Conservation (phyloP, 2,888 invertebrate genomes). For the Bugula neritina region DNA sequence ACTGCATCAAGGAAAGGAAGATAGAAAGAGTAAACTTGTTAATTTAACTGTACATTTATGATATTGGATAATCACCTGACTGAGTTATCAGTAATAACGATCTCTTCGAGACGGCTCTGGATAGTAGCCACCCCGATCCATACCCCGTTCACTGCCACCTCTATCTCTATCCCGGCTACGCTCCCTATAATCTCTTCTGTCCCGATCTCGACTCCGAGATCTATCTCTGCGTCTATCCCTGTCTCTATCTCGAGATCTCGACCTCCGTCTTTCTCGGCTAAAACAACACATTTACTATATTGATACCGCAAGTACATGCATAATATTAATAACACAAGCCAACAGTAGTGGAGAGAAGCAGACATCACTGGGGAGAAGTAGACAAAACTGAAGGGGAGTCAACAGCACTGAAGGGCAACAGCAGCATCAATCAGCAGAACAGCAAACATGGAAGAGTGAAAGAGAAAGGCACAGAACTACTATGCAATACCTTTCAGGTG, state of each 20-base stretch:
- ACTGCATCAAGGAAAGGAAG: no score
- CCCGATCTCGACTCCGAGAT: slow-evolving; percentile 58
- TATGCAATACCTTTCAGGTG: slow-evolving; percentile 5
- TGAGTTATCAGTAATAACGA: slow-evolving; percentile 7
- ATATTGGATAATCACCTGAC: no score
- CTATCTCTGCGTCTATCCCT: slow-evolving; percentile 50
- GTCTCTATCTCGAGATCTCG: slow-evolving; percentile 69
- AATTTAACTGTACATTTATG: no score
- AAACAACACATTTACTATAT: slow-evolving; percentile 30
- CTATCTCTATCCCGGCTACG: slow-evolving; percentile 59
- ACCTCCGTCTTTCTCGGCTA: slow-evolving; percentile 56
- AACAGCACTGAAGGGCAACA: neutral
- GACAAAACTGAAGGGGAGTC: no score
- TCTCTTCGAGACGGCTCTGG: neutral
- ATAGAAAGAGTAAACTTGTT: no score
- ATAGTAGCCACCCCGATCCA: slow-evolving; percentile 1
- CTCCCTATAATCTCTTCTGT: slow-evolving; percentile 57
- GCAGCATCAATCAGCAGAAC: neutral
- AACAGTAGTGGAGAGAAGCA: no score
- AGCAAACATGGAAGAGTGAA: neutral
- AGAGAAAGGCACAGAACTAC: no score
- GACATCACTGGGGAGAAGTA: no score
- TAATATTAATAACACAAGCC: no score
- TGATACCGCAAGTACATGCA: no score
- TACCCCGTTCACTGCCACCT: slow-evolving; percentile 31